Percentiles rank a stretch among this genome's conserved stretches.
Conservation (phyloP, 2,797 vertebrate species). For the Eremophila alpestris region DNA sequence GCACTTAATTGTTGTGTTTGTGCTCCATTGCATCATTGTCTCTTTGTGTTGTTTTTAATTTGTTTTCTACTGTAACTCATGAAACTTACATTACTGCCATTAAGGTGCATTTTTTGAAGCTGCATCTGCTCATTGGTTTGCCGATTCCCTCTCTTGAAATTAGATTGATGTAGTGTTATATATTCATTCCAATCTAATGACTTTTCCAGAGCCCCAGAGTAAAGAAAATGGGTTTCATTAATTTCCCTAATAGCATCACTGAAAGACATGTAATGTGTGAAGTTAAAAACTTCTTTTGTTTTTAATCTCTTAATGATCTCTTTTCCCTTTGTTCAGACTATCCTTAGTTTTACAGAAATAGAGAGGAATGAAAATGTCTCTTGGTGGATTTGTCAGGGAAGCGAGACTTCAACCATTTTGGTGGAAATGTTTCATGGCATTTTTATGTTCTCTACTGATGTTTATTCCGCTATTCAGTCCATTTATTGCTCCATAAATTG, state of each 20-base stretch:
- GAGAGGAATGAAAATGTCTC: slow-evolving; percentile 49
- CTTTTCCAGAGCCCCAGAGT: slow-evolving; percentile 67
- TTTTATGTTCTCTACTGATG: slow-evolving; percentile 54
- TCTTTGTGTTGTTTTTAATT: slow-evolving; percentile 70
- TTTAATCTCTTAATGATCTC: slow-evolving; percentile 73
- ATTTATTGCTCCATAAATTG: slow-evolving; percentile 63
- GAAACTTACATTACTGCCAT: slow-evolving; percentile 64
- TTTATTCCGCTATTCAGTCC: slow-evolving; percentile 61
- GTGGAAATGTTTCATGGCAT: slow-evolving; percentile 52
- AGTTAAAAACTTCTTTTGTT: slow-evolving; percentile 69
- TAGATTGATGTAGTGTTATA: slow-evolving; percentile 73
- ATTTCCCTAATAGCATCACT: slow-evolving; percentile 74
- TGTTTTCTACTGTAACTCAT: slow-evolving; percentile 68
- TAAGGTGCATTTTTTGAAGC: slow-evolving; percentile 68
- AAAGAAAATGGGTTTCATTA: slow-evolving; percentile 74
- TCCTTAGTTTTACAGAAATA: slow-evolving; percentile 45
- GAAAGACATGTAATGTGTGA: slow-evolving; percentile 62
- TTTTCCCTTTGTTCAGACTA: slow-evolving; percentile 56
- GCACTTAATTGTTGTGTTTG: slow-evolving; percentile 54
- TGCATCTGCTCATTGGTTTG: slow-evolving; percentile 63
- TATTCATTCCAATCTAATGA: slow-evolving; percentile 72
- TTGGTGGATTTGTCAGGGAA: slow-evolving; percentile 40
- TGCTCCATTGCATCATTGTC: slow-evolving; percentile 60
- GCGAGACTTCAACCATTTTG: slow-evolving; percentile 42
- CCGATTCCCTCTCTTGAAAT: slow-evolving; percentile 70